These are phyloP conservation scores for Scolopax rusticola DNA, from an alignment of 2,797 vertebrate species.

Conservation along the genomic window DNA sequence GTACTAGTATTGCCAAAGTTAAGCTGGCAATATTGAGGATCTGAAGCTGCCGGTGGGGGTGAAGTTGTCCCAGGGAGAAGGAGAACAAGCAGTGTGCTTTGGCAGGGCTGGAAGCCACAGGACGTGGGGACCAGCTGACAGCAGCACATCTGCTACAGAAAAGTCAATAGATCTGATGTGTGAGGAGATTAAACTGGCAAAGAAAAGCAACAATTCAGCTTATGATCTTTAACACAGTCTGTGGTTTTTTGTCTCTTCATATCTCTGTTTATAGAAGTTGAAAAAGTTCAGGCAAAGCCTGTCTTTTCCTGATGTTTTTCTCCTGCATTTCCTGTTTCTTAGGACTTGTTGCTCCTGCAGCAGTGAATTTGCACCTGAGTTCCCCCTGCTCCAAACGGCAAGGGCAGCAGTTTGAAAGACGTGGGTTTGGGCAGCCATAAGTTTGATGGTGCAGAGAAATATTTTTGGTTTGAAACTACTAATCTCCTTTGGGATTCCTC, in stretches of 20 bases:
- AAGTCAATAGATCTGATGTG: neutral
- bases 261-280: neutral
- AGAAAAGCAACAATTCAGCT: neutral
- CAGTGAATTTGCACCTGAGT: neutral
- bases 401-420: neutral
- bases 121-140: neutral
- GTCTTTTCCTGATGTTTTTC: neutral
- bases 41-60: neutral
- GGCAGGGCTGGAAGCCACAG: neutral
- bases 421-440: neutral
- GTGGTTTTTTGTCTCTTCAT: neutral
- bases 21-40: accelerated
- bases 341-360: neutral
- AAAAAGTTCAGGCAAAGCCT: neutral
- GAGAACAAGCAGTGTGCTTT: neutral
- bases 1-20: accelerated
- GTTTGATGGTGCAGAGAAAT: neutral
- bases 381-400: neutral
- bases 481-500: neutral
- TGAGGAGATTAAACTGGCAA: neutral
- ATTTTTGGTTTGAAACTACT: neutral
- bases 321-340: neutral
- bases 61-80: neutral
- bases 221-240: neutral
- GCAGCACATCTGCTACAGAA: neutral